phyloP scores from a whole-genome alignment of 2,113 vertebrate genomes.

The Rhombomys opimus region DNA sequence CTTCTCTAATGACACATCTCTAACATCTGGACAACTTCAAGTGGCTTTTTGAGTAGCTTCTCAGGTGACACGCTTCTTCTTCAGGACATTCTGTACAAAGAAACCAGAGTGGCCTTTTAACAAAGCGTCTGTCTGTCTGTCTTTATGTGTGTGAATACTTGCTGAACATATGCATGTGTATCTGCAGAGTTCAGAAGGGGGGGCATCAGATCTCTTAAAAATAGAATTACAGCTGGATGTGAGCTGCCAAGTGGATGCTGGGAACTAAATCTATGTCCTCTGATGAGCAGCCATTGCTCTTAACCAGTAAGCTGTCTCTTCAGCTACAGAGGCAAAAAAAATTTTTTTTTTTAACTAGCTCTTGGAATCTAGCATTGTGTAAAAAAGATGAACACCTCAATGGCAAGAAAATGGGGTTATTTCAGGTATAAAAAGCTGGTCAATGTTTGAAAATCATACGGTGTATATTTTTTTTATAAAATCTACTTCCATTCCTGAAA shows the following conservation, averaged over 20 bases:
- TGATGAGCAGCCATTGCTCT: neutral
- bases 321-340: neutral
- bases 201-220: neutral
- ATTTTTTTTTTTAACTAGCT: too few species aligned
- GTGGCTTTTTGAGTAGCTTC: neutral
- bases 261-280: neutral
- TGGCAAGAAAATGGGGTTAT: neutral
- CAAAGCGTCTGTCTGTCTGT: neutral
- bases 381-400: neutral
- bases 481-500: neutral
- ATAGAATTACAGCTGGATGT: neutral
- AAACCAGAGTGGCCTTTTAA: neutral
- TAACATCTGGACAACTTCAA: neutral
- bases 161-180: neutral
- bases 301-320: neutral
- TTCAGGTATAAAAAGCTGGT: neutral
- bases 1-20: neutral
- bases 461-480: neutral
- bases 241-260: neutral
- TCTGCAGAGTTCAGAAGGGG: neutral
- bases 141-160: neutral
- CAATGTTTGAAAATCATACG: neutral
- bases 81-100: neutral
- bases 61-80: neutral
- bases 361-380: neutral